Evolutionary conservation across 2,888 invertebrate species (phyloP).

Genomic region (Synergus laeviventris): DNA sequence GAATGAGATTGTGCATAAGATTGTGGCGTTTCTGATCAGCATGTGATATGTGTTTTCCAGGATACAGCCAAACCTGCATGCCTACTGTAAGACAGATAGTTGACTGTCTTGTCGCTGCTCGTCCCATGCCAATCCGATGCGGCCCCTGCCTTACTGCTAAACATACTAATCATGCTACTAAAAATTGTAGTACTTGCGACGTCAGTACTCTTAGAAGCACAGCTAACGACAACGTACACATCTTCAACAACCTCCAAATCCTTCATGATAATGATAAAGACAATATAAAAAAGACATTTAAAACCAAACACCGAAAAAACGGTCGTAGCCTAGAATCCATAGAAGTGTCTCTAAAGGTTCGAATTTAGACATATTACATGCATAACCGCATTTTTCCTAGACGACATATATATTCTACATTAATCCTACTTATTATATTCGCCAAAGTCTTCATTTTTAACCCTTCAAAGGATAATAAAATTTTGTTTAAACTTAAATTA

Average conservation of each 20-base stretch:
- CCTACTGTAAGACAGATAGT: slow-evolving; percentile 78
- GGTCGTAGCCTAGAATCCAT: slow-evolving; percentile 47
- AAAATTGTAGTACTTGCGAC: slow-evolving; percentile 64
- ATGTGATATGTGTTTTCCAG: slow-evolving; percentile 76
- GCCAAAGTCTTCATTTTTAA: background rate
- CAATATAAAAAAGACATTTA: slow-evolving; percentile 52
- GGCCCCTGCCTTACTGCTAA: slow-evolving; percentile 73
- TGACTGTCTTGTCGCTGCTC: slow-evolving; percentile 74
- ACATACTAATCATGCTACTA: slow-evolving; percentile 68
- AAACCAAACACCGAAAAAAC: slow-evolving; percentile 50
- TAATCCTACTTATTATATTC: background rate
- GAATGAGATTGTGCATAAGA: slow-evolving; percentile 41
- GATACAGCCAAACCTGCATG: slow-evolving; percentile 79
- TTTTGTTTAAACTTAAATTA: too few relatives aligned
- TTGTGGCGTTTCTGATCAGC: slow-evolving; percentile 71
- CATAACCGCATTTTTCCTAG: background rate
- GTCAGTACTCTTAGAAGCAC: slow-evolving; percentile 54
- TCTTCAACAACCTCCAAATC: slow-evolving; percentile 61
- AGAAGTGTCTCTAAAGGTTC: slow-evolving; percentile 51
- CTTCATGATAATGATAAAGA: slow-evolving; percentile 56
- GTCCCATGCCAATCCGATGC: slow-evolving; percentile 72
- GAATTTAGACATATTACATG: slow-evolving; percentile 39
- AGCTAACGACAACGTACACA: slow-evolving; percentile 61
- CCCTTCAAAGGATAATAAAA: background rate
- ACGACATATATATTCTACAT: background rate